Base-by-base conservation (phyloP, 2,888 invertebrate genomes). In the Nephrotoma flavescens region DNA sequence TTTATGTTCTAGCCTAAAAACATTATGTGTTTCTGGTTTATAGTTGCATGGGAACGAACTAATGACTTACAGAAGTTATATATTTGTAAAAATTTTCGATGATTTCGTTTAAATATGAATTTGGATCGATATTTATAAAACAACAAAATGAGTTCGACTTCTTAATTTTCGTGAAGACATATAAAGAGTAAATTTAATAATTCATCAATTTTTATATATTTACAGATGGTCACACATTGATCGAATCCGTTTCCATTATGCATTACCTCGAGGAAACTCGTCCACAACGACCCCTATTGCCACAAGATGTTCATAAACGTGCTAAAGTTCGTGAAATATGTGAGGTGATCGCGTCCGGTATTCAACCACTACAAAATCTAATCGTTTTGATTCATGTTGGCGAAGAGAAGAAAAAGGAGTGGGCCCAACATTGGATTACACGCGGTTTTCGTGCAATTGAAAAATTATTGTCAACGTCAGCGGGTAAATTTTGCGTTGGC, bases 331-430 rank as follows among this genome's bases (percentile, higher is more conserved):
- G 98, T 87, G 97, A 97, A 91, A 95, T 99, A 88, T 97, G 97
- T 90, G 97, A 98, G 92, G 95, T 96, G 4, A 97, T 99, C 89
- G 95, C 96, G 41, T 96, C 97, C 41, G 98, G 98, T 83, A 98
- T 99, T 89, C 99, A 99, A 91, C 99, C 99, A 0, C 92, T 99
- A 57, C 99, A 99, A 92, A 99, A 99, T 92, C 92, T 98, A 83
- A 94, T 95, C 88, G 97, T 98, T 4, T 92, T 98, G 11, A 96
- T 97, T 89, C 95, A 96, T 89, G 96, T 97, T 31, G 96, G 96
- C 1, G 96, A 97, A 90, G 96, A 97, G 89, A 96, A 97, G 91
- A 96, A 96, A 91, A 95, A 95, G 89, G 97, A 97, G 91, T 99
- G 98, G 98, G 97, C 96, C 0, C 96, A 96, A 89, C 96, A 97